Evolutionary conservation across 2,888 invertebrate species (phyloP).

Genomic region (Rhamnusium bicolor): DNA sequence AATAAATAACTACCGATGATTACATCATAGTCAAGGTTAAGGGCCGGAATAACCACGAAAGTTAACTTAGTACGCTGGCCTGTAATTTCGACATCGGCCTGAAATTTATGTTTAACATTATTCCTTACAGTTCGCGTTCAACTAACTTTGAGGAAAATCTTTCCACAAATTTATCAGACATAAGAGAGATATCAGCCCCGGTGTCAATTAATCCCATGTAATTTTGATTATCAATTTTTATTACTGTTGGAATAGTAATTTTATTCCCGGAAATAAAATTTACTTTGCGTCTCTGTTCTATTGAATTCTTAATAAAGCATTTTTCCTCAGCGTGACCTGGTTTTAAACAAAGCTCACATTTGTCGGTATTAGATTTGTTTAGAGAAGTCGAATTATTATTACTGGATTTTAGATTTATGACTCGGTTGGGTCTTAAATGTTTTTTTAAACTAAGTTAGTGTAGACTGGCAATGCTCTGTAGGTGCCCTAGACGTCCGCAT

Average conservation of each 20-base stretch:
- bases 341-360: no score
- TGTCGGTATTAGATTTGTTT: no score
- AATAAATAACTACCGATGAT: conserved; percentile 38
- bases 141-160: conserved; percentile 17
- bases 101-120: conserved; percentile 24
- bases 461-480: not conserved
- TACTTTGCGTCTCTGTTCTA: conserved; percentile 17
- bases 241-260: not conserved
- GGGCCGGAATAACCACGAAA: conserved; percentile 28
- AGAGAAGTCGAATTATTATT: no score
- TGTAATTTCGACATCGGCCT: conserved; percentile 33
- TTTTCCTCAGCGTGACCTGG: not conserved
- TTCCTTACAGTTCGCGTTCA: not conserved
- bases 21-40: conserved; percentile 34
- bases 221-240: conserved; percentile 1
- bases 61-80: conserved; percentile 32
- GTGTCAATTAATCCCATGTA: conserved; percentile 38
- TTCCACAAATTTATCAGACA: conserved; percentile 27
- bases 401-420: no score
- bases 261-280: not conserved
- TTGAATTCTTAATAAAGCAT: conserved; percentile 26
- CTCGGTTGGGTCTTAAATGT: no score
- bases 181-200: conserved; percentile 40
- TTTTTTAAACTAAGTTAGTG: no score
- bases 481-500: conserved; percentile 5